Evolutionary conservation across 2,113 vertebrate species (phyloP), one percentile per base, ranked within the genome.

Genomic region (Kryptolebias marmoratus): DNA sequence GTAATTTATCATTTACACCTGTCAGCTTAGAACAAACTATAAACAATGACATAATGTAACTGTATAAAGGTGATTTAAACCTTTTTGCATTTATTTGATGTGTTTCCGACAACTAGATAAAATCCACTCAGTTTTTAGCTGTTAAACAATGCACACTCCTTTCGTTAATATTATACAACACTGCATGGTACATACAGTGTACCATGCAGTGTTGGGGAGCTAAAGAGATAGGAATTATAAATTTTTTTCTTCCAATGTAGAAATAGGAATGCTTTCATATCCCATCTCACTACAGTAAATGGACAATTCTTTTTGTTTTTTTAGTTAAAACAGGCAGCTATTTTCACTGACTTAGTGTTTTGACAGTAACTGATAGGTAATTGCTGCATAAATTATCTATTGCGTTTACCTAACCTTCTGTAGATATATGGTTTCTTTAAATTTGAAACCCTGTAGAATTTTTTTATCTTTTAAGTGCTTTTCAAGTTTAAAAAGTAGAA

Each of bases 351-450:
- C 71, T 83, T 82, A 75, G 76, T 44, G 44, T 59, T 71, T 74
- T 72, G 75, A 74, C 48, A 31, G 58, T 58, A 45, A 60, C 11
- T 72, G 59, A 73, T 73, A 75, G 60, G 65, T 75, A 68, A 80
- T 71, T 60, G 73, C 60, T 73, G 39, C 75, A 86, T 72, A 86
- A 84, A 86, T 64, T 75, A 47, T 10, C 10, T 42, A 6, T 49
- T 49, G 49, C 8, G 2, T 16, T 27, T 52, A 52, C n/a, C 16
- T 18, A 11, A 9, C 50, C 1, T 15, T 15, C 2, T 14, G 6
- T 48, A 15, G 47, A 15, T 15, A 48, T 48, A 15, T 48, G 47
- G 5, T 15, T 42, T 48, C 47, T 48, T 48, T 48, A 48, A 2
- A 7, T 45, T 45, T 11, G 44, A 10, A 11, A 11, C 10, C 44